A percentile compares a stretch with the other conserved stretches of the same genome.
These are phyloP conservation scores for Branchellion lobata DNA, from an alignment of 2,888 invertebrate species.

Conservation along the genomic window DNA sequence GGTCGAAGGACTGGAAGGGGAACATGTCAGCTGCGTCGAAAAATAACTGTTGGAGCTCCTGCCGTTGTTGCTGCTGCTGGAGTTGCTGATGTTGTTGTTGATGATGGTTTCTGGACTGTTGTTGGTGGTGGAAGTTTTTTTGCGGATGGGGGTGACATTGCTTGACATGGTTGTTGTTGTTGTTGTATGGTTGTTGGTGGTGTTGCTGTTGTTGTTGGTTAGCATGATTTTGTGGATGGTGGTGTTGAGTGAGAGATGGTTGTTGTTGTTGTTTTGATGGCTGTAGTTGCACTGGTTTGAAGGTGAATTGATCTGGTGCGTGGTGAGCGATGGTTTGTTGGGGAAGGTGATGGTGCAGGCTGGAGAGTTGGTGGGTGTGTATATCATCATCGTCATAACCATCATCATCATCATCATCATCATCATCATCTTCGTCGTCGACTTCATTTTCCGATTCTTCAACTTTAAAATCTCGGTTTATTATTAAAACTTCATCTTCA, in stretches of 20 bases:
- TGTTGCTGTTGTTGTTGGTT: too few relatives aligned
- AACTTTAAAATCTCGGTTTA: neutral
- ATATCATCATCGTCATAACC: conserved; percentile 19
- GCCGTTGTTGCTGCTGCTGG: neutral
- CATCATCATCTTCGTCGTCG: conserved; percentile 3
- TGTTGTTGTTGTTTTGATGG: too few relatives aligned
- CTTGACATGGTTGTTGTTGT: too few relatives aligned
- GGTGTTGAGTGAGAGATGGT: too few relatives aligned
- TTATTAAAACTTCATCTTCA: neutral
- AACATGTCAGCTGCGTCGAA: neutral
- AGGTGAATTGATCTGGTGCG: neutral
- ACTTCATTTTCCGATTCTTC: neutral
- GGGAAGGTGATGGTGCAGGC: neutral
- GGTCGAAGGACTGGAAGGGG: neutral
- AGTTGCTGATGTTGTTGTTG: neutral
- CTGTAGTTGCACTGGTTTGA: too few relatives aligned
- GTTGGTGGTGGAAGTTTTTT: too few relatives aligned
- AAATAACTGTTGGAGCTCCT: neutral
- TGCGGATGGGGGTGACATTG: too few relatives aligned
- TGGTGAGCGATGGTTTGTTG: neutral
- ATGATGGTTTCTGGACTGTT: too few relatives aligned
- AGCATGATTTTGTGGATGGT: too few relatives aligned
- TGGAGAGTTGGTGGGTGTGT: neutral
- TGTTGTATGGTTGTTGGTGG: too few relatives aligned
- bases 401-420: neutral